Evolutionary conservation across 2,113 vertebrate species (phyloP).

Genomic region (Bambusicola thoracicus): DNA sequence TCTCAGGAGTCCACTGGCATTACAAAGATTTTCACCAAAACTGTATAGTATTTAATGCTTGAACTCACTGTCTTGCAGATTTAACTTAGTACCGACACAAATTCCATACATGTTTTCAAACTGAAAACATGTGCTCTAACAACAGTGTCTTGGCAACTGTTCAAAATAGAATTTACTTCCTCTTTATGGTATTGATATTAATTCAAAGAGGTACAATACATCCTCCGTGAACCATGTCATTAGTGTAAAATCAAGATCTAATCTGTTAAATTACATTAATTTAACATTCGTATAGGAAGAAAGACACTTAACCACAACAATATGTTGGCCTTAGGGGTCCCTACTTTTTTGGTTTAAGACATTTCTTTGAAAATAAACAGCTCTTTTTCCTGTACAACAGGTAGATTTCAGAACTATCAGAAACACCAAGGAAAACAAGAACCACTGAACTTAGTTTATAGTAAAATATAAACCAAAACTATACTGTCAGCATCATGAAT

Average conservation of each 20-base stretch:
- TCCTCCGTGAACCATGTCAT: conserved; percentile 13
- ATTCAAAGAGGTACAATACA: conserved; percentile 30
- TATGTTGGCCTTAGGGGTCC: background rate
- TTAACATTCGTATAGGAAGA: conserved; percentile 24
- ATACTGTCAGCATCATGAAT: background rate
- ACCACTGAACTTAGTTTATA: background rate
- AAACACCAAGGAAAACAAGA: background rate
- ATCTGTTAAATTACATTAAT: conserved; percentile 30
- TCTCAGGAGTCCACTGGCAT: conserved; percentile 4
- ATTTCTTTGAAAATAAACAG: background rate
- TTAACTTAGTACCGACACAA: background rate
- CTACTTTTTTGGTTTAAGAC: background rate
- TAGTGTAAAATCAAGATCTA: conserved; percentile 44
- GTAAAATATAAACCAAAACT: background rate
- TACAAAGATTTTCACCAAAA: background rate
- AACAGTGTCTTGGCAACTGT: conserved; percentile 13
- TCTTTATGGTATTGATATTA: background rate
- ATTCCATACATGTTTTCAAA: conserved; percentile 51
- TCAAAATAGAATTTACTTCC: conserved; percentile 11
- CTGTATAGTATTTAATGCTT: conserved; percentile 4
- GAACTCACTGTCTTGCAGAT: conserved; percentile 7
- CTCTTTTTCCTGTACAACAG: background rate
- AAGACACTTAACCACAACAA: conserved; percentile 7
- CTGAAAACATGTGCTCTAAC: conserved; percentile 35
- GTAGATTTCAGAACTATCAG: background rate